Evolutionary conservation across 2,113 vertebrate species (phyloP).

Genomic region (Amblyornis subalaris): DNA sequence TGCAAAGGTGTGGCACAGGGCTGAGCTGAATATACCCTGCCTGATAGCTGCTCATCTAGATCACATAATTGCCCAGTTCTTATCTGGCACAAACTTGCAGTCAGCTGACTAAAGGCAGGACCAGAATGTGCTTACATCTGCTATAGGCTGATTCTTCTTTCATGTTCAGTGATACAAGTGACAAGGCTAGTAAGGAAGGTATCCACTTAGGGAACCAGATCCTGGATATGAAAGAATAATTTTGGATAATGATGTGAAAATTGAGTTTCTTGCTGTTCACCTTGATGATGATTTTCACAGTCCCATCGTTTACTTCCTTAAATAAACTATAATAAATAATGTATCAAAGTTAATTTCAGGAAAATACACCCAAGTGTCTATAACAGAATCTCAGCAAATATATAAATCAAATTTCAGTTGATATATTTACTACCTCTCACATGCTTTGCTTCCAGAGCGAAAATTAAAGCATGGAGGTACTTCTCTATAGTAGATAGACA

Average conservation of each 20-base stretch:
- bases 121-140: neutral
- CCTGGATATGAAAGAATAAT: neutral
- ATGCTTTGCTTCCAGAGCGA: neutral
- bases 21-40: neutral
- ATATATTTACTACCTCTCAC: neutral
- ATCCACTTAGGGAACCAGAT: neutral
- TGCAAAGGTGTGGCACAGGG: neutral
- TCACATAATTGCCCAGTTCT: neutral
- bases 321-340: neutral
- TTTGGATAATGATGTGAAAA: neutral
- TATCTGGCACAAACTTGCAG: neutral
- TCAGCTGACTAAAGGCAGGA: neutral
- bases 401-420: neutral
- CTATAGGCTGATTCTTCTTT: neutral
- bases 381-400: neutral
- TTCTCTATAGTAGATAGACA: neutral
- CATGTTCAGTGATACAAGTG: neutral
- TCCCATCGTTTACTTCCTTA: neutral
- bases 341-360: neutral
- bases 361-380: neutral
- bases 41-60: neutral
- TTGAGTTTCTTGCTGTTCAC: neutral
- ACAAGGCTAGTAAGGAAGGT: neutral
- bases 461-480: neutral
- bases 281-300: neutral